Percentiles rank a stretch among this genome's conserved stretches.
These are phyloP conservation scores for Globia sparganii DNA, from an alignment of 2,888 invertebrate genomes.

Conservation along the genomic window DNA sequence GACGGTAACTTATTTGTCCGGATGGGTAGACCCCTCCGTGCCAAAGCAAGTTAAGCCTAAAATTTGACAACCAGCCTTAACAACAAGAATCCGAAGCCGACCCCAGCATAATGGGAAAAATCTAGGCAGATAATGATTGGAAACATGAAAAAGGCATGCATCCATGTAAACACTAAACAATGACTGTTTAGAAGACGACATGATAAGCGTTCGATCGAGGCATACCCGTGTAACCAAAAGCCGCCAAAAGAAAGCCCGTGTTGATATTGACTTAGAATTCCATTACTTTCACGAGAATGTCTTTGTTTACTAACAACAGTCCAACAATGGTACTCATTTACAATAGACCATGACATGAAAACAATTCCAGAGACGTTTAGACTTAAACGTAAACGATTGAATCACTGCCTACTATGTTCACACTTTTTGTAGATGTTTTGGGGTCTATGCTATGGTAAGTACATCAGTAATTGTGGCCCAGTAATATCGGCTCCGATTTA, in stretches of 20 bases:
- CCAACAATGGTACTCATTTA: constrained; percentile 52
- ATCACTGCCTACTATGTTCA: constrained; percentile 22
- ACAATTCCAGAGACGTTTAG: constrained; percentile 46
- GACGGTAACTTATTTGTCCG: background rate
- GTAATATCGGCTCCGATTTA: too few relatives aligned
- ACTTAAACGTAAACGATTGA: constrained; percentile 20
- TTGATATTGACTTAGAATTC: constrained; percentile 46
- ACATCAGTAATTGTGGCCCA: background rate
- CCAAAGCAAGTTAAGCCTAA: background rate
- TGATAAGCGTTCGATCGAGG: background rate
- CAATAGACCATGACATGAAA: constrained; percentile 55
- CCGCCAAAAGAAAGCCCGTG: constrained; percentile 31
- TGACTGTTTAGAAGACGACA: background rate
- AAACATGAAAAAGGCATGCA: background rate
- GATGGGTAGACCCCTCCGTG: background rate
- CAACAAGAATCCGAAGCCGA: background rate
- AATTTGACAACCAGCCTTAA: background rate
- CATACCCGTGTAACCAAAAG: background rate
- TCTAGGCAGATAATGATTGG: background rate
- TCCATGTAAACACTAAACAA: background rate
- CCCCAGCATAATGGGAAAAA: too few relatives aligned
- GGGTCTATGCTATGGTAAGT: background rate
- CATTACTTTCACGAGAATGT: constrained; percentile 48
- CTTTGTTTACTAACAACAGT: constrained; percentile 56
- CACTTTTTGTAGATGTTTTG: background rate